Evolutionary conservation across 2,797 vertebrate species (phyloP).

Genomic region (Coregonus ussuriensis): DNA sequence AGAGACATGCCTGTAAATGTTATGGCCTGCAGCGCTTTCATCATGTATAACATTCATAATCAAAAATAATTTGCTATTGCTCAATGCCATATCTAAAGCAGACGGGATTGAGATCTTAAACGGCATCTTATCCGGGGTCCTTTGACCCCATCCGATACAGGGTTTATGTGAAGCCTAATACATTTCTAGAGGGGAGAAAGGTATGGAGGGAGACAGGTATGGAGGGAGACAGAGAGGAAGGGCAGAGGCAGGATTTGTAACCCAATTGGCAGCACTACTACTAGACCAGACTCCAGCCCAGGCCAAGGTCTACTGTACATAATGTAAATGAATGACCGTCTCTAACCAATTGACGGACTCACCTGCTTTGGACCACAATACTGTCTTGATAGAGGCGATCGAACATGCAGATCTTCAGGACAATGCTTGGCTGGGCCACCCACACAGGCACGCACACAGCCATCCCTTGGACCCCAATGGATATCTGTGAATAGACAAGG

Average conservation of each 20-base stretch:
- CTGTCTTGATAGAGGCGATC: constrained; percentile 85
- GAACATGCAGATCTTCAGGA: constrained; percentile 91
- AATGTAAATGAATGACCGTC: neutral
- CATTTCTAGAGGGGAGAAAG: constrained; percentile 4
- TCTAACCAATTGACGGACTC: constrained; percentile 28
- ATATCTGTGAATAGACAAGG: constrained; percentile 67
- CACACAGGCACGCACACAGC: constrained; percentile 81
- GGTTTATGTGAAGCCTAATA: constrained; percentile 34
- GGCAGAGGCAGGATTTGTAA: too few relatives aligned
- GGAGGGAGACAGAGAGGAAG: constrained; percentile 24
- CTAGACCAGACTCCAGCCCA: too few relatives aligned
- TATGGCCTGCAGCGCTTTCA: constrained; percentile 27
- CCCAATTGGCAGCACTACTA: too few relatives aligned
- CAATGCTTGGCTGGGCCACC: constrained; percentile 77
- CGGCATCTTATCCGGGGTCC: constrained; percentile 20
- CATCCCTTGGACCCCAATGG: constrained; percentile 73
- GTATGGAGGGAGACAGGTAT: constrained; percentile 30
- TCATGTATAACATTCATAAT: constrained; percentile 53
- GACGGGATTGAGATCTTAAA: constrained; percentile 42
- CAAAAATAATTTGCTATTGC: constrained; percentile 48
- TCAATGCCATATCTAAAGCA: constrained; percentile 23
- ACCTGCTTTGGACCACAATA: constrained; percentile 83
- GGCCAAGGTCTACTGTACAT: neutral
- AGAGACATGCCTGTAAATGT: constrained; percentile 39
- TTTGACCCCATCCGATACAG: constrained; percentile 19